phyloP scores from a whole-genome alignment of 1,140 invertebrate genomes.

The Pteromalus puparum region DNA sequence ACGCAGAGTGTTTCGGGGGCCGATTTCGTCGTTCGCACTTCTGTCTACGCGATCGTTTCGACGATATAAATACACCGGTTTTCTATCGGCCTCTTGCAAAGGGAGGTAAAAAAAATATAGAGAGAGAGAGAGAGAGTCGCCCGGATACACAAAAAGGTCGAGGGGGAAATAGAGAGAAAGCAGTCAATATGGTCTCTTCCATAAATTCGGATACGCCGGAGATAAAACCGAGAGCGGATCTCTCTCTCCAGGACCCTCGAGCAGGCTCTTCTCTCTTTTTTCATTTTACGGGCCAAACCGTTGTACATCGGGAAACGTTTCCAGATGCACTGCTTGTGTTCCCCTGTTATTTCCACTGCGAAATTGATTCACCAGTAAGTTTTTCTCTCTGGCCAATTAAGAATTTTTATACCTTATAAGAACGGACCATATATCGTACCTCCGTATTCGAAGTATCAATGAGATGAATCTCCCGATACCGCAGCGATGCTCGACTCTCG shows the following conservation, averaged over 20 bases:
- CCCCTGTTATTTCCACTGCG: background rate
- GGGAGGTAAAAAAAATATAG: background rate
- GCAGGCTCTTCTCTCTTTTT: background rate
- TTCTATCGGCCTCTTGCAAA: background rate
- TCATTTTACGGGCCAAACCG: background rate
- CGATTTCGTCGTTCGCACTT: slow-evolving; percentile 26
- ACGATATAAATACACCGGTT: slow-evolving; percentile 18
- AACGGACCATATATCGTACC: too few species aligned
- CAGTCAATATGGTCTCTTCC: slow-evolving; percentile 45
- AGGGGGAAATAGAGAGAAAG: slow-evolving; percentile 7
- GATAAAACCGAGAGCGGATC: slow-evolving; percentile 38
- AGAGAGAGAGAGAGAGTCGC: background rate
- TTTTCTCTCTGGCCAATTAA: slow-evolving; percentile 12
- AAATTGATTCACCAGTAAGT: slow-evolving; percentile 31
- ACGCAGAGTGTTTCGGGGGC: background rate
- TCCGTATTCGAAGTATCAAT: too few species aligned
- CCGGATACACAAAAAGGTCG: background rate
- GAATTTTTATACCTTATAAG: too few species aligned
- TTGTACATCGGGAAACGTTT: slow-evolving; percentile 13
- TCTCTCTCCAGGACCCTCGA: background rate
- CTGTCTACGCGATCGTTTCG: background rate
- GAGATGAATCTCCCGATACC: background rate
- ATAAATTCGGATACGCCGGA: slow-evolving; percentile 43
- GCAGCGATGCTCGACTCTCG: background rate
- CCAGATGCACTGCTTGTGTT: background rate